Base-by-base conservation (phyloP, 2,113 vertebrate species). In the Chloebia gouldiae region DNA sequence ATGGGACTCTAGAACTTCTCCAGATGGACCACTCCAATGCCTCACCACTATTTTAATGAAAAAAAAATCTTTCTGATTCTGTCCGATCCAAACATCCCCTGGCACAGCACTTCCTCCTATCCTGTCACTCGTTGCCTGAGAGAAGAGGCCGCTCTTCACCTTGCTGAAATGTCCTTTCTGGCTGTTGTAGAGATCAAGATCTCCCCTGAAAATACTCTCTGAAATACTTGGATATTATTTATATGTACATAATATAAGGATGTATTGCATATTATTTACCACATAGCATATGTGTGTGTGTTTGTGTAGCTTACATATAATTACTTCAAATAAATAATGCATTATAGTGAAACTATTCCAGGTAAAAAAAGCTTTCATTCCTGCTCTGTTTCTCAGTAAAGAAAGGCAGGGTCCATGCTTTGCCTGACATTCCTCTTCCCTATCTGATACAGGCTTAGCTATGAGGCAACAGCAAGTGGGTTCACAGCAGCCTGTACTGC, bases 21-120 rank as follows among this genome's bases (percentile, higher is more conserved):
- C 6, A 6, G 21, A 35, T 27, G 47, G 13, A 68, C 6, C 3
- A 7, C 31, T 40, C 30, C 1, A 0, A 69, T 35, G 70, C 17
- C 31, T 69, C 23, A 13, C 4, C 5, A 42, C 14, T 30, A 30
- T 47, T 53, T 15, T 5, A 35, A 21, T 35, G 39, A 39, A 39
- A 75, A 75, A 53, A 66, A 60, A 27, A 12, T 31, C 11, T 40
- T 68, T 40, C 25, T 35, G 24, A 31, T 66, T 59, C 21, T 47
- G 17, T 54, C 47, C n/a, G 69, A 13, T 18, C 12, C 49, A 39
- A 61, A 69, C 21, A 5, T 69, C 17, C 7, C 11, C 12, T 53
- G 7, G 11, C 31, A 44, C 19, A 51, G 19, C 15, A 8, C 20
- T 24, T 59, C 37, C 31, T 51, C 39, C 33, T 12, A 37, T 10